Conservation (phyloP, 2,888 invertebrate genomes). For the Camponotus fellah region DNA sequence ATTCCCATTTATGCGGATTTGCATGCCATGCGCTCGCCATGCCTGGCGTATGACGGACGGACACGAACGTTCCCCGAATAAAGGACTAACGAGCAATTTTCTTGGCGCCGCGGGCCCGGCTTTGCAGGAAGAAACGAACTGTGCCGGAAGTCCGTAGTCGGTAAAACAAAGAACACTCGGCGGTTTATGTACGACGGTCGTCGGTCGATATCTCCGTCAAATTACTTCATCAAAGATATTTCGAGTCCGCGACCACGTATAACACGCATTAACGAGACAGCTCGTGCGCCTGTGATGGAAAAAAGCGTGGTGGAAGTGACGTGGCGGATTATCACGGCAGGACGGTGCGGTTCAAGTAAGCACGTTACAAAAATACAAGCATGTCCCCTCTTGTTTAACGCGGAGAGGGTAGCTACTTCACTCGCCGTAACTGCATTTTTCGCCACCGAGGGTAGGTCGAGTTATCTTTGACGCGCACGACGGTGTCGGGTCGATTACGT, state of each 20-base stretch:
- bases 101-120: conserved; percentile 44
- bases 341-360: conserved; percentile 30
- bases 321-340: conserved; percentile 27
- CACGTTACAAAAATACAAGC: conserved; percentile 46
- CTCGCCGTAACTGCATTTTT: conserved; percentile 37
- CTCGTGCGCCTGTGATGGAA: background rate
- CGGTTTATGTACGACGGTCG: background rate
- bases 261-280: conserved; percentile 37
- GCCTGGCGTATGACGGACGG: conserved; percentile 47
- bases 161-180: conserved; percentile 49
- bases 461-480: conserved; percentile 40
- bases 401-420: conserved; percentile 11
- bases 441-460: conserved; percentile 7
- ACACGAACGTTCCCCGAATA: conserved; percentile 49
- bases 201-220: conserved; percentile 47
- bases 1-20: conserved; percentile 56
- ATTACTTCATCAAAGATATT: conserved; percentile 51
- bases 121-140: conserved; percentile 49
- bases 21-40: conserved; percentile 42
- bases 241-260: conserved; percentile 12
- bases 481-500: background rate
- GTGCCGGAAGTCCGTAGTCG: conserved; percentile 44
- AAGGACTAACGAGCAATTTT: conserved; percentile 52
- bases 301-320: conserved; percentile 22
- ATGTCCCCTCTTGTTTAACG: conserved; percentile 40